Evolutionary conservation across 2,113 vertebrate genomes (phyloP), one percentile per base, ranked within the genome.

Genomic region (Rhadina sibilatrix): DNA sequence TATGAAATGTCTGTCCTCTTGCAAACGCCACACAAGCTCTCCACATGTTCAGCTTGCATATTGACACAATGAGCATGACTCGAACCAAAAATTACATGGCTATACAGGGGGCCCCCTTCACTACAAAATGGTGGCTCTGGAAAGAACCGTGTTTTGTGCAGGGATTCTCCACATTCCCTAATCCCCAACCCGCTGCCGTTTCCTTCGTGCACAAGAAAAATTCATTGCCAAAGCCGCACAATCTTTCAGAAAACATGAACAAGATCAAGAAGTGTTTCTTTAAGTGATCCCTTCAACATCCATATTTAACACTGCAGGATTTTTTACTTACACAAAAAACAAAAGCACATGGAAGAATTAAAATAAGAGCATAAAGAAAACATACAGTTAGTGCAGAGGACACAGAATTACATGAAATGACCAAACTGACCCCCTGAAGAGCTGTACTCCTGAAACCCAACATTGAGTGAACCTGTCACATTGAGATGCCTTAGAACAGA

Each of bases 381-480:
- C 2, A 59, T 1, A 10, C 0, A 20, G 27, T 7, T 40, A 59
- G 8, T 20, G 49, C n/a, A 53, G 8, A 28, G 14, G 3, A 30
- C 7, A 52, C 2, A 30, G 1, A 28, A 22, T 3, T 74, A 80
- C 3, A 1, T 3, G 4, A 69, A 74, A 61, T 1, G 0, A 8
- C 40, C 27, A 38, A 35, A 24, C 22, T 9, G 16, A 28, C 2
- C 2, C 31, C 22, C 31, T 15, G 33, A 37, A 64, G 9, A 21
- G 20, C 10, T 4, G 10, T 6, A 24, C 12, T 37, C 38, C 31
- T 21, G 14, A 68, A 71, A 84, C 42, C 37, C 15, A 27, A 20
- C 16, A 56, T 27, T 44, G 33, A 27, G 27, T 44, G 8, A 71
- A 37, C 20, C 25, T 33, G 14, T 35, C 65, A 63, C n/a, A 13